Conservation (phyloP, 2,113 vertebrate species). For the Hippocampus mohnikei region DNA sequence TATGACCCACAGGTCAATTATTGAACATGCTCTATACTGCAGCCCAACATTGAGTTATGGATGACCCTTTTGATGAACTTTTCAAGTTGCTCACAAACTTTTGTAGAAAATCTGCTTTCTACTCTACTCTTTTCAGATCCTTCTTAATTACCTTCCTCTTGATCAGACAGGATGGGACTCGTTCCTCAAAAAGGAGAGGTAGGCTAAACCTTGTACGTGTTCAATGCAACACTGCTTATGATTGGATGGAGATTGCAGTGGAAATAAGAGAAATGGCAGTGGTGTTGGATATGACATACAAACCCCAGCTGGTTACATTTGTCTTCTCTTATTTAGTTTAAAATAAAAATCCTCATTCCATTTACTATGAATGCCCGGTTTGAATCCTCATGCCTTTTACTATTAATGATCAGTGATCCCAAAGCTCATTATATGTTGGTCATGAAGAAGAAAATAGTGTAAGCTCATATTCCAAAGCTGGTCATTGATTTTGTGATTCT, state of each 20-base stretch:
- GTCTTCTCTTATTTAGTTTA: background rate
- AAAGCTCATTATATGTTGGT: background rate
- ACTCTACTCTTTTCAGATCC: constrained; percentile 73
- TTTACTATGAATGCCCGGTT: background rate
- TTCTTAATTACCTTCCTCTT: constrained; percentile 91
- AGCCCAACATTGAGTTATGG: too few species aligned
- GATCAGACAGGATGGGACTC: constrained; percentile 87
- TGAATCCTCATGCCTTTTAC: background rate
- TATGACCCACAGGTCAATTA: background rate
- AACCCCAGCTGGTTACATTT: too few species aligned
- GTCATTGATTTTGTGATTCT: background rate
- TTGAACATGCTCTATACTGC: background rate
- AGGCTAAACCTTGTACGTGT: constrained; percentile 13
- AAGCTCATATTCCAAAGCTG: background rate
- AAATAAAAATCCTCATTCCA: background rate
- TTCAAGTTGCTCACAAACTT: too few species aligned
- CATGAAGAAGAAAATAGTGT: background rate
- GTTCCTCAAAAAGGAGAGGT: constrained; percentile 92
- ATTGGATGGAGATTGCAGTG: background rate
- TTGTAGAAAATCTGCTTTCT: too few species aligned
- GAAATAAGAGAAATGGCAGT: background rate
- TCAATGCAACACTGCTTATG: background rate
- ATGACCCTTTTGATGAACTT: too few species aligned
- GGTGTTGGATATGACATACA: background rate
- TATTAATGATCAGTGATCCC: background rate